A percentile compares a stretch with the other conserved stretches of the same genome.
Conservation (phyloP, 2,797 vertebrate species). For the Furcifer pardalis region DNA sequence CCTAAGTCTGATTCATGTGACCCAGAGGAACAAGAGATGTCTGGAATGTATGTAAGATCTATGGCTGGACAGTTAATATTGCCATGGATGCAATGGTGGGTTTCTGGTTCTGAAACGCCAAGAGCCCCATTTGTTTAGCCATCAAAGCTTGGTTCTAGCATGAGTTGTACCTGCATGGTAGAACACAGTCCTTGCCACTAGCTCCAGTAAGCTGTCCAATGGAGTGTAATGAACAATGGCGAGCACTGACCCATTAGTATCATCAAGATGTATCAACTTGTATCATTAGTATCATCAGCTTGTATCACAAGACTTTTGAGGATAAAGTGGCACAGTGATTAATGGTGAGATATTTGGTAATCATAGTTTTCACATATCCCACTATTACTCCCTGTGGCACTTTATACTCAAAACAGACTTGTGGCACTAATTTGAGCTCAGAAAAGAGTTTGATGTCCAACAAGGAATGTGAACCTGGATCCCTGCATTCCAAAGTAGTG, state of each 20-base stretch:
- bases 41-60: background rate
- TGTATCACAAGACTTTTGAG: too few relatives aligned
- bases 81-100: background rate
- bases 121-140: background rate
- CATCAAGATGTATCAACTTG: too few relatives aligned
- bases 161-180: background rate
- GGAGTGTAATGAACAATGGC: background rate
- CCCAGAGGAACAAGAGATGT: background rate
- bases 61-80: background rate
- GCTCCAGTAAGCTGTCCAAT: background rate
- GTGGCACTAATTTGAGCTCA: too few relatives aligned
- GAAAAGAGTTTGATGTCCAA: background rate
- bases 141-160: background rate
- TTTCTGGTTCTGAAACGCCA: background rate
- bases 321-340: too few relatives aligned
- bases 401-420: background rate
- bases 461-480: too few relatives aligned
- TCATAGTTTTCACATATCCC: background rate
- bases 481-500: background rate
- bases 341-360: too few relatives aligned
- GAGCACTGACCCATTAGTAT: background rate
- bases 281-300: too few relatives aligned
- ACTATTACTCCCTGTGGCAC: background rate
- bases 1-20: background rate
- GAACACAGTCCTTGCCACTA: background rate